phyloP scores from a whole-genome alignment of 2,797 vertebrate genomes.

The Spinus olivaceus region DNA sequence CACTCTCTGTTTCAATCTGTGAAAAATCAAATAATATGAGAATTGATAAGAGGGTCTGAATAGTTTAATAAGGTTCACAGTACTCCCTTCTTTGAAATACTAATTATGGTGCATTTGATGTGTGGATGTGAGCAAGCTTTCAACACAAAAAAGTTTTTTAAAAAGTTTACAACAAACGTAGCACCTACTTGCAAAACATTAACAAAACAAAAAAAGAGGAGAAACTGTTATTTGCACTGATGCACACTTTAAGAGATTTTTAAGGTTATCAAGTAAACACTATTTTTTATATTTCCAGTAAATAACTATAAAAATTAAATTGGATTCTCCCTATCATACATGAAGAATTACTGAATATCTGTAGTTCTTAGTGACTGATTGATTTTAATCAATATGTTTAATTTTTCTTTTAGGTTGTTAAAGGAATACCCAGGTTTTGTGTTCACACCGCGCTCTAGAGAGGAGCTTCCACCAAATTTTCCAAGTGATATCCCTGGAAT shows the following conservation, averaged over 20 bases:
- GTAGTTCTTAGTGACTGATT: not conserved
- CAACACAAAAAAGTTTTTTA: not conserved
- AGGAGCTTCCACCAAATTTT: slow-evolving; percentile 96
- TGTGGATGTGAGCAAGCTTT: not conserved
- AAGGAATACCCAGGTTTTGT: slow-evolving; percentile 89
- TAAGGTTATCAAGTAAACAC: not conserved
- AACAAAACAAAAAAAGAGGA: not conserved
- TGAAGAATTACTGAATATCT: not conserved
- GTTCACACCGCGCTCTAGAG: slow-evolving; percentile 91
- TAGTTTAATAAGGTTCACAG: not conserved
- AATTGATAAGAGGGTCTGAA: not conserved
- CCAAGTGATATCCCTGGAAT: slow-evolving; percentile 94
- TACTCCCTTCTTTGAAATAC: not conserved
- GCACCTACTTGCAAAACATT: not conserved
- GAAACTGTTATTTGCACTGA: not conserved
- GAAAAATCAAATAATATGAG: not conserved
- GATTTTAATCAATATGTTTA: slow-evolving; percentile 37
- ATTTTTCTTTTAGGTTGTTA: slow-evolving; percentile 84
- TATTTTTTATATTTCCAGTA: not conserved
- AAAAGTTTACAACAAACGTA: not conserved
- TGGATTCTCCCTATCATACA: not conserved
- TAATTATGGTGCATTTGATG: not conserved
- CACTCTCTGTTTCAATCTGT: not conserved
- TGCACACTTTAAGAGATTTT: not conserved
- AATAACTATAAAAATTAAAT: not conserved